Evolutionary conservation across 2,888 invertebrate genomes (phyloP), one percentile per base, ranked within the genome.

Genomic region (Podabrus alpinus): DNA sequence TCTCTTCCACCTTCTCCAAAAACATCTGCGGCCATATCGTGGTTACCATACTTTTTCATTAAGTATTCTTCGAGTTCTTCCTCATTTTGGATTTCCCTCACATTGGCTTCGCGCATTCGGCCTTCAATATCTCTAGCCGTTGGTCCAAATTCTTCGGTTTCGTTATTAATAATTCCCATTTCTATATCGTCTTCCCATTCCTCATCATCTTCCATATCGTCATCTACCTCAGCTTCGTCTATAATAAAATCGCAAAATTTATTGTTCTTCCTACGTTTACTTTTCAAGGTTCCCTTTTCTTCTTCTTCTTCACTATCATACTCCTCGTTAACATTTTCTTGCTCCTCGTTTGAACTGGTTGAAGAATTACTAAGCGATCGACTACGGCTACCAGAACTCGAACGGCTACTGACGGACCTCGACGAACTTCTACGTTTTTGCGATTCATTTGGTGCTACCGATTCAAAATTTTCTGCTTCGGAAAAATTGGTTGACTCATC

Each of bases 31-130:
- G 93, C 92, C 0, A 95, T 92, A 82, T 96, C 95, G 82, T 97
- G 96, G 1, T 45, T 45, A 3, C 97, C 97, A 90, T 99, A 99
- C 85, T 98, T 98, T 84, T 96, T 95, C 71, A 96, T 90, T 62
- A 98, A 92, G 84, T 99, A 99, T 83, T 97, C 97, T 84, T 97
- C 98, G 74, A 99, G 96, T 88, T 99, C 98, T 84, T 98, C 98
- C 86, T 98, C 99, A 82, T 96, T 96, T 86, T 97, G 96, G 0
- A 95, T 89, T 80, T 96, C 97, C 97, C 97, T 97, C 16, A 97
- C 90, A 85, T 93, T 95, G 2, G 94, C 95, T 13, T 95, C 94
- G 80, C 96, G 89, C 64, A 95, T 89, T 17, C 95, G 89, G 4
- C 95, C 96, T 88, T 98, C 98, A 85, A 98, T 97, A 87, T 98